Base-by-base conservation (phyloP, 2,797 vertebrate genomes). In the Lepilemur ruficaudatus region DNA sequence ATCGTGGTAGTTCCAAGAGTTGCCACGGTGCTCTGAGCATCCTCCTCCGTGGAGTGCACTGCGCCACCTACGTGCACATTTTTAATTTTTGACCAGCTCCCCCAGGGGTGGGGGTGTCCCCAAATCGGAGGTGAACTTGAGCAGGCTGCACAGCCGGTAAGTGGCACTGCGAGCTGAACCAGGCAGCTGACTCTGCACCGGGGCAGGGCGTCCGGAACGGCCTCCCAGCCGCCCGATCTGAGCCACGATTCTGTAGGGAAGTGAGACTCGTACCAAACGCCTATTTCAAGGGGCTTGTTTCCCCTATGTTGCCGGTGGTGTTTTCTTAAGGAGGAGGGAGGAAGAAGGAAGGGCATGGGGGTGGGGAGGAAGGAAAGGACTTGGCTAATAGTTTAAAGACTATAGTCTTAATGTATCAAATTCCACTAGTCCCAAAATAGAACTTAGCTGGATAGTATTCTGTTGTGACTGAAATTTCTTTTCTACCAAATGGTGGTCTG, bases 1-100 rank as follows among this genome's bases (percentile, higher is more conserved):
- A 5, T 5, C 25, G 0, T 14, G 7, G 48, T 1, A 2, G 0
- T 35, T 41, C 48, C 1, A 0, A 14, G 48, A 11, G 48, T 0
- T 15, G n/a, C 63, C n/a, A 4, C 10, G 0, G 5, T 0, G 12
- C 10, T 55, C 4, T 4, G 0, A 28, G n/a, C 7, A 22, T 20
- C 63, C 57, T 25, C 7, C n/a, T 48, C 22, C 2, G 0, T 3
- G 23, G 70, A 1, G 6, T 38, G 48, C 25, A 0, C 41, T 11
- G 5, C 4, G 2, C 32, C 10, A 50, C 43, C 0, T 0, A 1
- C 0, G 0, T 4, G 23, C 20, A 4, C 25, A 6, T 6, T 9
- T 85, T 35, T 11, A 73, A 11, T 69, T 41, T 35, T 35, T 15
- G 8, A 23, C 4, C 17, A 9, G 32, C 46, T 12, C 50, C 12